Evolutionary conservation across 2,888 invertebrate species (phyloP).

Genomic region (Melinopterus prodromus): DNA sequence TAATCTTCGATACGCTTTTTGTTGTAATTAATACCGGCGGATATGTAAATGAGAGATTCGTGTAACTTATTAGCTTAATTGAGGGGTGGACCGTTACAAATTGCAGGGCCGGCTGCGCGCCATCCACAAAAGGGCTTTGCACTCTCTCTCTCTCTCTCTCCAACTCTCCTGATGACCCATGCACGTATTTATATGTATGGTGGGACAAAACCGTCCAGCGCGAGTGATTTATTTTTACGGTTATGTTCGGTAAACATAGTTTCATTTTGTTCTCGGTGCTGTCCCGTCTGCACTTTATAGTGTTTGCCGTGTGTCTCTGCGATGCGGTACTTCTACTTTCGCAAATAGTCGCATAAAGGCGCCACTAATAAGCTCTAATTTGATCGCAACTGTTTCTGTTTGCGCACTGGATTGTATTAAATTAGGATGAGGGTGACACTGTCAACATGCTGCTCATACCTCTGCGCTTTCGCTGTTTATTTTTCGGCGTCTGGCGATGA

Average conservation of each 20-base stretch:
- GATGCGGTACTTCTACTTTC: neutral
- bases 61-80: constrained; percentile 27
- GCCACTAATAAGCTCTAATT: neutral
- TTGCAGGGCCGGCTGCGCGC: constrained; percentile 25
- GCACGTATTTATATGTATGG: neutral
- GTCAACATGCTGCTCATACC: neutral
- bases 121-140: constrained; percentile 26
- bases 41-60: constrained; percentile 27
- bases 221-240: constrained; percentile 29
- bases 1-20: constrained; percentile 23
- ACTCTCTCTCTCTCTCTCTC: neutral
- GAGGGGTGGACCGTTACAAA: constrained; percentile 28
- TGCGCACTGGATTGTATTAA: constrained; percentile 4
- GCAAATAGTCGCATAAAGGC: neutral
- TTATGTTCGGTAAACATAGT: constrained; percentile 25
- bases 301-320: constrained; percentile 14
- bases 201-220: neutral
- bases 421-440: neutral
- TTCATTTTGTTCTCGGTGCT: constrained; percentile 11
- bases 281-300: constrained; percentile 10
- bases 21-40: constrained; percentile 21
- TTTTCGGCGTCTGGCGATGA: neutral
- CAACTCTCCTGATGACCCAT: neutral
- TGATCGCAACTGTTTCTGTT: constrained; percentile 4
- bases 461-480: neutral